Conservation (phyloP, 2,888 invertebrate species). For the Heliconius charithonia region DNA sequence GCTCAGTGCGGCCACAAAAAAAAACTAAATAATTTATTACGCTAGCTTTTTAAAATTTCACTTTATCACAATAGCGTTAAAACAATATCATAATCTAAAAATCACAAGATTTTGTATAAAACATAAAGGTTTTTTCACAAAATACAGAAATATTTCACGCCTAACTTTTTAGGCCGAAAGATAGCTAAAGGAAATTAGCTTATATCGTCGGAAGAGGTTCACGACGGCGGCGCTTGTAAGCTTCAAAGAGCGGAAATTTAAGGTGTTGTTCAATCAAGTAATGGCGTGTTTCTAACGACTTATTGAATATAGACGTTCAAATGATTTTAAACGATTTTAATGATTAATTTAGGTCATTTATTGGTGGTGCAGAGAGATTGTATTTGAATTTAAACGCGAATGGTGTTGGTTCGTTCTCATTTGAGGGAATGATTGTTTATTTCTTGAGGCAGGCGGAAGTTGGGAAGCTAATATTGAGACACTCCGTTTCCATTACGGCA, state of each 20-base stretch:
- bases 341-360: background rate
- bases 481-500: too few relatives aligned
- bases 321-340: background rate
- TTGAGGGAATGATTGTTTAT: too few relatives aligned
- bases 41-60: too few relatives aligned
- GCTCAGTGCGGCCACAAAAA: too few relatives aligned
- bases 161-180: constrained; percentile 20
- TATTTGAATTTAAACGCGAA: background rate
- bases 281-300: constrained; percentile 24
- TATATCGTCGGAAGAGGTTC: constrained; percentile 12
- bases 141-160: background rate
- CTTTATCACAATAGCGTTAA: too few relatives aligned
- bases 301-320: constrained; percentile 10
- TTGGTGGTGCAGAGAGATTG: accelerated
- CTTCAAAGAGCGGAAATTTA: constrained; percentile 27
- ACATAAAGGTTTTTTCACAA: background rate
- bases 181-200: constrained; percentile 21
- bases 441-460: too few relatives aligned
- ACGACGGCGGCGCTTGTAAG: background rate
- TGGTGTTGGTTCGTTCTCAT: too few relatives aligned
- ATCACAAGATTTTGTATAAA: background rate
- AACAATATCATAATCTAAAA: too few relatives aligned
- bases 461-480: too few relatives aligned
- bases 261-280: constrained; percentile 25
- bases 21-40: too few relatives aligned